Conservation (phyloP, 2,888 invertebrate genomes). For the Rutpela maculata region DNA sequence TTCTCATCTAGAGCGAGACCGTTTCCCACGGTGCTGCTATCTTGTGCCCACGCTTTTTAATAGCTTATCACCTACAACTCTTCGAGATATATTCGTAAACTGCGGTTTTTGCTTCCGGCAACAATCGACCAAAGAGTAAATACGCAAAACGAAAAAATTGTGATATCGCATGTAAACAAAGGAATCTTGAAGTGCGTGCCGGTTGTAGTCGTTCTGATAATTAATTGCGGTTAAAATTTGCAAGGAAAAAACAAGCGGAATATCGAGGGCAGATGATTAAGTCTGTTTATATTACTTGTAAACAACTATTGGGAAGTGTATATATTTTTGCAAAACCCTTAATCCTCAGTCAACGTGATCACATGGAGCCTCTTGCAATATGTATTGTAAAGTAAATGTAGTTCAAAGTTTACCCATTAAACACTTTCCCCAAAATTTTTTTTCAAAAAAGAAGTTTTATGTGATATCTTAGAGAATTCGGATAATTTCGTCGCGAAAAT, state of each 20-base stretch:
- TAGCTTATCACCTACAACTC: conserved; percentile 47
- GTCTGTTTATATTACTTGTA: no score
- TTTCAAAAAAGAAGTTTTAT: no score
- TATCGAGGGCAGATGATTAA: no score
- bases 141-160: background rate
- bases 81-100: conserved; percentile 38
- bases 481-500: no score
- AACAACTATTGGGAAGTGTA: no score
- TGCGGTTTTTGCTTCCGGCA: conserved; percentile 47
- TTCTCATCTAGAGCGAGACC: conserved; percentile 11
- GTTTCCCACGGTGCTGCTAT: conserved; percentile 53
- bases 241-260: background rate
- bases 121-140: background rate
- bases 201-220: background rate
- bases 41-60: conserved; percentile 46
- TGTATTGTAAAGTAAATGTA: no score
- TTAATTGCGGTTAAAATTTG: background rate
- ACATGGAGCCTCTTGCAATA: no score
- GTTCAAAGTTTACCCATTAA: no score
- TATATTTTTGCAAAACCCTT: no score
- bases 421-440: no score
- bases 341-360: no score
- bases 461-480: no score
- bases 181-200: background rate
- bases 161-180: background rate